Evolutionary conservation across 2,888 invertebrate species (phyloP).

Genomic region (Myopa testacea): DNA sequence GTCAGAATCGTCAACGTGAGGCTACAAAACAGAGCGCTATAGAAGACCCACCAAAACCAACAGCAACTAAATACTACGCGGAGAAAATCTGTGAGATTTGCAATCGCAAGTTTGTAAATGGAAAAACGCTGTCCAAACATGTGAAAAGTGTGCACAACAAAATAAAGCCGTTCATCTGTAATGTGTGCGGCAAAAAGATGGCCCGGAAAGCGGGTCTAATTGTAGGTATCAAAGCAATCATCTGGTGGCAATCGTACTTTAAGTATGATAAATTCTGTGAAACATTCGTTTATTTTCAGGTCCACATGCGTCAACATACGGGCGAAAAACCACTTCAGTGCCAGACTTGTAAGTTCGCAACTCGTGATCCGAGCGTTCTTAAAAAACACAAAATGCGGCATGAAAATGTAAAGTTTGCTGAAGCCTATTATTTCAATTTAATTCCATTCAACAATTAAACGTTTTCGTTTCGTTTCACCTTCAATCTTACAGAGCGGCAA

Average conservation of each 20-base stretch:
- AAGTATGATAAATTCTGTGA: constrained; percentile 22
- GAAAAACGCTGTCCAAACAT: constrained; percentile 77
- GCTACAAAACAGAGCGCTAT: constrained; percentile 11
- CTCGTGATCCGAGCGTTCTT: constrained; percentile 82
- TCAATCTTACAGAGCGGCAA: constrained; percentile 63
- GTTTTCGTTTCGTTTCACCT: constrained; percentile 9
- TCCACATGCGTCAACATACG: constrained; percentile 81
- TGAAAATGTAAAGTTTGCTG: constrained; percentile 59
- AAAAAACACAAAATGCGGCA: constrained; percentile 76
- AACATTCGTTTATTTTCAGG: constrained; percentile 61
- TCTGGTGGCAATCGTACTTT: background rate
- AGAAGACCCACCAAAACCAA: constrained; percentile 38
- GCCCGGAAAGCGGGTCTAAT: constrained; percentile 78
- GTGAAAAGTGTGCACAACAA: constrained; percentile 80
- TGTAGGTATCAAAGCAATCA: constrained; percentile 58
- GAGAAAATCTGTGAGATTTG: constrained; percentile 78
- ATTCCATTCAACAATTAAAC: background rate
- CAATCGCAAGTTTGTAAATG: constrained; percentile 76
- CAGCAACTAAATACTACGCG: constrained; percentile 69
- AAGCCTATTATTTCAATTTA: background rate
- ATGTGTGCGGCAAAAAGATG: constrained; percentile 79
- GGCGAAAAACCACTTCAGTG: constrained; percentile 83
- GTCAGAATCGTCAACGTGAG: constrained; percentile 50
- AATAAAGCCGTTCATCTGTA: constrained; percentile 79
- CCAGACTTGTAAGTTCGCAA: constrained; percentile 76